These are phyloP conservation scores for Tuberolachnus salignus DNA, from an alignment of 2,888 invertebrate genomes.

Conservation along the genomic window DNA sequence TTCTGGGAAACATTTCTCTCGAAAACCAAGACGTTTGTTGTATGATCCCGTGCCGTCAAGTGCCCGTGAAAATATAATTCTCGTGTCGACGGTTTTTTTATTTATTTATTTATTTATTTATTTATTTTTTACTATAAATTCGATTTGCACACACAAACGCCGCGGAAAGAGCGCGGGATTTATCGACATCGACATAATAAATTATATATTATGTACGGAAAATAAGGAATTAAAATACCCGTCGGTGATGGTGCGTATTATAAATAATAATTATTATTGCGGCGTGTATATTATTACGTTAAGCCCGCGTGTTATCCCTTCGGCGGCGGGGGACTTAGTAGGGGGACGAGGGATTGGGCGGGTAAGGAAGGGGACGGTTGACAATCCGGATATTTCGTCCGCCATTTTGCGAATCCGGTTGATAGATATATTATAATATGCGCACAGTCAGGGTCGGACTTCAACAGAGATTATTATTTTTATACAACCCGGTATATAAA, in stretches of 20 bases:
- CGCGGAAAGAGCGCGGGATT: too few species aligned
- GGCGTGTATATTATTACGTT: background rate
- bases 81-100: too few species aligned
- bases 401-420: constrained; percentile 38
- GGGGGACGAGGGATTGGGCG: background rate
- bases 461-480: constrained; percentile 56
- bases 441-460: constrained; percentile 32
- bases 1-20: too few species aligned
- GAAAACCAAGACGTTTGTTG: too few species aligned
- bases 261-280: too few species aligned
- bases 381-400: constrained; percentile 39
- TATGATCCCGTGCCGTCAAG: too few species aligned
- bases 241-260: background rate
- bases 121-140: too few species aligned
- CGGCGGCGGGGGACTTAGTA: background rate
- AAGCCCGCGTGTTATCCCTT: constrained; percentile 33
- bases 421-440: background rate
- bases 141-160: too few species aligned
- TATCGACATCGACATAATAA: background rate
- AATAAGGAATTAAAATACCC: constrained; percentile 43
- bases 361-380: background rate
- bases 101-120: too few species aligned
- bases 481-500: constrained; percentile 40
- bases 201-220: background rate
- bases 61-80: too few species aligned